Evolutionary conservation across 2,888 invertebrate species (phyloP), one percentile per base, ranked within the genome.

Genomic region (Oscheius sp.): DNA sequence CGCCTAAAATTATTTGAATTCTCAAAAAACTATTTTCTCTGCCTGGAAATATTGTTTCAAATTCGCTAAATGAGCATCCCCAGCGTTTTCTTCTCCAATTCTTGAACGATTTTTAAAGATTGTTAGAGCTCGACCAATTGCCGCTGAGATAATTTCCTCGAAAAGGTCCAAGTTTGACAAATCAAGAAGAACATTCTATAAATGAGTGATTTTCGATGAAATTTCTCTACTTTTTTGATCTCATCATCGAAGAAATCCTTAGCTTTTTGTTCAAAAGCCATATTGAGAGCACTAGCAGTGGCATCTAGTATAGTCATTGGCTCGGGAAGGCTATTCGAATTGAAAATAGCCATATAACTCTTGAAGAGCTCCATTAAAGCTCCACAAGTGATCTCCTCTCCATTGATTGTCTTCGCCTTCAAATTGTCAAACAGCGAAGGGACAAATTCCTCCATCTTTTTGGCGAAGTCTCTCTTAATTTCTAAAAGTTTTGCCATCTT

Each of bases 301-400:
- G 55, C 66, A 20, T 94, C 93, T 75, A 97, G 91, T 95, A 97
- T 96, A 80, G 95, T 94, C 89, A 96, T 97, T 3, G 96, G 96
- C 88, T 97, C 96, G 0, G 97, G 97, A 84, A 97, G 89, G 87
- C 96, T 94, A 87, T 96, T 95, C 31, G 96, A 95, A 88, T 93
- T 93, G 89, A 96, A 97, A 80, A 96, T 94, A 89, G 92, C 92
- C 89, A 96, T 94, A 88, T 97, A 97, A 23, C 94, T 93, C 88
- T 93, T 93, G 89, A 96, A 96, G 90, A 96, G 97, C 89, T 96
- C 95, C 82, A 96, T 90, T 81, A 97, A 90, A 88, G 96, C 95
- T 83, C 93, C 91, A 50, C 93, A 93, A 86, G 92, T 92, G 17
- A 98, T 93, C 75, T 92, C 91, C 88, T 93, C 92, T 0, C 96